phyloP scores from a whole-genome alignment of 2,113 vertebrate genomes.

The Herpailurus yagouaroundi region DNA sequence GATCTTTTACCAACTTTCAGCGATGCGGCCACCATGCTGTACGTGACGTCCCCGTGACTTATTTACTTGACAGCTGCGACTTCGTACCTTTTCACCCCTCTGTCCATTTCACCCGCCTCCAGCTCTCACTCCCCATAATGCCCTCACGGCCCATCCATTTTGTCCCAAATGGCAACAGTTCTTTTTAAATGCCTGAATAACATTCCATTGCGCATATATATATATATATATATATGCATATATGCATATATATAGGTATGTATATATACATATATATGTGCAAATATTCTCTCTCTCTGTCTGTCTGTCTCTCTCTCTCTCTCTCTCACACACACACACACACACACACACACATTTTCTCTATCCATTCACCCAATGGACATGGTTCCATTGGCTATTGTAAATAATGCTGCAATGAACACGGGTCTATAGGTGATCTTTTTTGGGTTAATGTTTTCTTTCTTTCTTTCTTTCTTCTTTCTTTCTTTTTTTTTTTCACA shows the following conservation, averaged over 20 bases:
- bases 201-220: fast-evolving
- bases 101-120: not conserved
- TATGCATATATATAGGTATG: too few species aligned
- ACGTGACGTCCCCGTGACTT: not conserved
- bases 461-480: not conserved
- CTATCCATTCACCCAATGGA: not conserved
- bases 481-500: not conserved
- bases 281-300: too few species aligned
- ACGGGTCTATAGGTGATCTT: not conserved
- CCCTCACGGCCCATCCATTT: not conserved
- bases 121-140: not conserved
- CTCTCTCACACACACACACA: too few species aligned
- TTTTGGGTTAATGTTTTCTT: not conserved
- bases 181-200: not conserved
- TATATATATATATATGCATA: fast-evolving
- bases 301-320: too few species aligned
- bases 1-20: not conserved
- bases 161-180: not conserved
- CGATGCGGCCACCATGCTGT: not conserved
- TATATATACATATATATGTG: too few species aligned
- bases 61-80: not conserved
- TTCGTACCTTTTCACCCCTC: not conserved
- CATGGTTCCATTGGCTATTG: not conserved
- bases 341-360: not conserved
- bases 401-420: not conserved